These are phyloP conservation scores for Sinocyclocheilus anophthalmus DNA, from an alignment of 2,113 vertebrate species.

Conservation along the genomic window DNA sequence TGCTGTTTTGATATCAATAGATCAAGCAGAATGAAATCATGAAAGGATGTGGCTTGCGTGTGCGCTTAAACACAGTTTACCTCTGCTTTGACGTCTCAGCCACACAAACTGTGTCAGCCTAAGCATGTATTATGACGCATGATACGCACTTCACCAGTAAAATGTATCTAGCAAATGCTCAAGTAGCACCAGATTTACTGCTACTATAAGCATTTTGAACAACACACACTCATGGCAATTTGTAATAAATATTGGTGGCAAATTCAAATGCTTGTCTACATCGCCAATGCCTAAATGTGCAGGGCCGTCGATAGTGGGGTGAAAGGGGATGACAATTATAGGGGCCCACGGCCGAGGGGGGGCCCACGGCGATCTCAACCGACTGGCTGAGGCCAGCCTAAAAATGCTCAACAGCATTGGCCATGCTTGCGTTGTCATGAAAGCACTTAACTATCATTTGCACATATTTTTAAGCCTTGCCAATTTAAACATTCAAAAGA, in stretches of 20 bases:
- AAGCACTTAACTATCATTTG: too few species aligned
- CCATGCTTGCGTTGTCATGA: too few species aligned
- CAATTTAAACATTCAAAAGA: too few species aligned
- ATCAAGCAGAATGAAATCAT: neutral
- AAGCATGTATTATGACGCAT: neutral
- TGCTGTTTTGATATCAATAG: neutral
- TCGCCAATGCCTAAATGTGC: neutral
- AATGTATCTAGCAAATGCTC: neutral
- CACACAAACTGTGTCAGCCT: neutral
- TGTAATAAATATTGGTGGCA: neutral
- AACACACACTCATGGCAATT: neutral
- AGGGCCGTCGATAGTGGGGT: too few species aligned
- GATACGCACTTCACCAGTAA: neutral
- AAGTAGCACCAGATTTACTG: neutral
- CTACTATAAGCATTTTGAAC: neutral
- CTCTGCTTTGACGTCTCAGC: neutral
- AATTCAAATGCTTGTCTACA: neutral
- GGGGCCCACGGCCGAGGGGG: too few species aligned
- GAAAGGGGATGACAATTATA: too few species aligned
- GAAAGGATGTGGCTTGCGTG: conserved; percentile 27
- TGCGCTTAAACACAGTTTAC: neutral
- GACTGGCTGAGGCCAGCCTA: too few species aligned
- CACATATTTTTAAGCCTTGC: too few species aligned
- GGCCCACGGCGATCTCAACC: too few species aligned
- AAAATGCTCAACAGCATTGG: too few species aligned